These are phyloP conservation scores for Callospermophilus lateralis DNA, from an alignment of 2,113 vertebrate genomes.

Conservation along the genomic window DNA sequence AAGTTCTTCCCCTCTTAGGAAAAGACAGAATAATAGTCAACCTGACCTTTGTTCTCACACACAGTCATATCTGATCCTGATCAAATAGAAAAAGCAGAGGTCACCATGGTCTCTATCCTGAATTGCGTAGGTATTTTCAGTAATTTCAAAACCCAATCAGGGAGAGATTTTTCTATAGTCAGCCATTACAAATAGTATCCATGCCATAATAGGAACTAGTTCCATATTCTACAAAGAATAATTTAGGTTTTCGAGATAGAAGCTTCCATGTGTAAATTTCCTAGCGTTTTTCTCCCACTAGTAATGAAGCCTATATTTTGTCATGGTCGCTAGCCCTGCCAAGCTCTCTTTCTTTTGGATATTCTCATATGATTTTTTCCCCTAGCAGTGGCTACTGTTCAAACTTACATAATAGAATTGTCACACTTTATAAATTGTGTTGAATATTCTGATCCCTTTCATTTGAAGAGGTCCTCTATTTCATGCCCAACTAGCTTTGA, in stretches of 20 bases:
- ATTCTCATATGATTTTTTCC: slow-evolving; percentile 65
- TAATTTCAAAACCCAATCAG: slow-evolving; percentile 44
- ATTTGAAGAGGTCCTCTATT: slow-evolving; percentile 79
- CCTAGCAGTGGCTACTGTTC: slow-evolving; percentile 71
- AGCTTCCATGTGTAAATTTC: slow-evolving; percentile 45
- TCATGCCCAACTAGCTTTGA: slow-evolving; percentile 77
- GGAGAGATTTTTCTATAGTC: slow-evolving; percentile 5
- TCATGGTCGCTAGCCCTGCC: slow-evolving; percentile 53
- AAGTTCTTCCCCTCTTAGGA: not conserved
- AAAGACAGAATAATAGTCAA: not conserved
- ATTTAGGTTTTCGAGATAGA: slow-evolving; percentile 52
- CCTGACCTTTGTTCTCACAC: not conserved
- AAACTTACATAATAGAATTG: slow-evolving; percentile 81
- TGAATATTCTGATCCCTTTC: slow-evolving; percentile 82
- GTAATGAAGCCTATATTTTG: slow-evolving; percentile 74
- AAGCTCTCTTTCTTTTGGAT: slow-evolving; percentile 67
- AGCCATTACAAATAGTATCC: slow-evolving; percentile 46
- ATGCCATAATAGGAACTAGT: not conserved
- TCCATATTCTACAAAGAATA: slow-evolving; percentile 19
- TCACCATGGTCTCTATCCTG: not conserved
- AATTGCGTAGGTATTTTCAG: slow-evolving; percentile 3
- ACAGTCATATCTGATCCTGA: not conserved
- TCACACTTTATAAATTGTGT: slow-evolving; percentile 78
- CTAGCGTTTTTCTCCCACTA: slow-evolving; percentile 37
- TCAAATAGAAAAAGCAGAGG: not conserved